Conservation (phyloP, 2,888 invertebrate genomes). For the Lepidocyrtinus sp. region DNA sequence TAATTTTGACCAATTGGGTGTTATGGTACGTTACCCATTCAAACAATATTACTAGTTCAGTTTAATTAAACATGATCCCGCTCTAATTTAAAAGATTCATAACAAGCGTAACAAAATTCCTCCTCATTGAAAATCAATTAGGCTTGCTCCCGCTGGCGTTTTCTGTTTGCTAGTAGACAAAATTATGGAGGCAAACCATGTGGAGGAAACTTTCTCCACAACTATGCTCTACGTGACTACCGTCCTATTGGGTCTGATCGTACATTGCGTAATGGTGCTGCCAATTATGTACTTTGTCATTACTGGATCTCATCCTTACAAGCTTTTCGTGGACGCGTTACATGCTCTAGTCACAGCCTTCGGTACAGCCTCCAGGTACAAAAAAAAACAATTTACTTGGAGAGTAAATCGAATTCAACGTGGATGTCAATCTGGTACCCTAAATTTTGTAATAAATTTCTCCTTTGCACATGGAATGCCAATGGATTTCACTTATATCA, state of each 20-base stretch:
- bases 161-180: slow-evolving; percentile 91
- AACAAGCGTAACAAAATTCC: no score
- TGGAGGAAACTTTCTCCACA: slow-evolving; percentile 86
- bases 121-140: no score
- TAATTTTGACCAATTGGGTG: slow-evolving; percentile 96
- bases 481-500: slow-evolving; percentile 88
- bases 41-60: not conserved
- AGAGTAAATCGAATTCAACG: no score
- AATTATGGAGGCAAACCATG: slow-evolving; percentile 90
- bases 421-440: no score
- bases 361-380: slow-evolving; percentile 91
- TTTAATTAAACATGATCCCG: not conserved
- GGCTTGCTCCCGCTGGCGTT: slow-evolving; percentile 91
- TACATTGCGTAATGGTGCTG: slow-evolving; percentile 93
- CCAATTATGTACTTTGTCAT: slow-evolving; percentile 88
- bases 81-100: no score
- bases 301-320: slow-evolving; percentile 87
- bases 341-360: slow-evolving; percentile 96
- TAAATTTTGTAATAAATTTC: no score
- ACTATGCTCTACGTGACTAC: slow-evolving; percentile 94
- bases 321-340: slow-evolving; percentile 85
- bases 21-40: slow-evolving; percentile 88
- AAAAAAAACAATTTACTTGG: no score
- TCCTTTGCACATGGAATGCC: slow-evolving; percentile 84
- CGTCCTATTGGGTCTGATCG: slow-evolving; percentile 89